phyloP scores from a whole-genome alignment of 2,888 invertebrate genomes.

The Dastarcus helophoroides region DNA sequence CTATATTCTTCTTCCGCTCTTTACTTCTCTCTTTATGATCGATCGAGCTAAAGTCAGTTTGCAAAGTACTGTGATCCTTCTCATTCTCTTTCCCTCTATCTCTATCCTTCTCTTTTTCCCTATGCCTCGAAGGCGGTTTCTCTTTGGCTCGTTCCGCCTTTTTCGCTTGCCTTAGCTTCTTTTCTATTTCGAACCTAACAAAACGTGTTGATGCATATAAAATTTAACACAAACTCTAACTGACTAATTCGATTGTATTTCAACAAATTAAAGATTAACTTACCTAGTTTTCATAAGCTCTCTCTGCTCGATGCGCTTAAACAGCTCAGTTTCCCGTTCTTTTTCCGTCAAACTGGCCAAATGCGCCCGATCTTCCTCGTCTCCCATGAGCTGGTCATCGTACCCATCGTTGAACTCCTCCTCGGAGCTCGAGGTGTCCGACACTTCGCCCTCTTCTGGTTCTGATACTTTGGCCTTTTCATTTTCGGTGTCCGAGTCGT shows the following conservation, averaged over 20 bases:
- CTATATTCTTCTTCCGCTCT: constrained; percentile 83
- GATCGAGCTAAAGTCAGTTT: constrained; percentile 37
- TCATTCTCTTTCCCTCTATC: constrained; percentile 48
- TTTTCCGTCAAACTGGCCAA: constrained; percentile 91
- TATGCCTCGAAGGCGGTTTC: constrained; percentile 52
- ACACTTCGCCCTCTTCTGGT: constrained; percentile 81
- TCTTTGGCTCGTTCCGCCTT: constrained; percentile 58
- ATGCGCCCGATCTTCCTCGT: constrained; percentile 84
- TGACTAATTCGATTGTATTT: background rate
- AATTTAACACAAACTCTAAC: background rate
- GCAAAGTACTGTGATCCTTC: constrained; percentile 37
- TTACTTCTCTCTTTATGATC: constrained; percentile 71
- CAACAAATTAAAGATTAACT: background rate
- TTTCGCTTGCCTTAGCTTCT: constrained; percentile 76
- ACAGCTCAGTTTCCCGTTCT: constrained; percentile 94
- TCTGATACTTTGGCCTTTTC: constrained; percentile 48
- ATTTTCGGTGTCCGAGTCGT: constrained; percentile 24
- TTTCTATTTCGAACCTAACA: constrained; percentile 82
- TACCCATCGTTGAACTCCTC: constrained; percentile 94
- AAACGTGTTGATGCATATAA: background rate
- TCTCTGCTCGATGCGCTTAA: constrained; percentile 88
- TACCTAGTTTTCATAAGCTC: constrained; percentile 83
- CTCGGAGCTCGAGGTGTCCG: constrained; percentile 53
- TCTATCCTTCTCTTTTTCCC: constrained; percentile 62
- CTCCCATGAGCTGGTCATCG: constrained; percentile 94